Base-by-base conservation (phyloP, 2,797 vertebrate species). In the Peromyscus aztecus region DNA sequence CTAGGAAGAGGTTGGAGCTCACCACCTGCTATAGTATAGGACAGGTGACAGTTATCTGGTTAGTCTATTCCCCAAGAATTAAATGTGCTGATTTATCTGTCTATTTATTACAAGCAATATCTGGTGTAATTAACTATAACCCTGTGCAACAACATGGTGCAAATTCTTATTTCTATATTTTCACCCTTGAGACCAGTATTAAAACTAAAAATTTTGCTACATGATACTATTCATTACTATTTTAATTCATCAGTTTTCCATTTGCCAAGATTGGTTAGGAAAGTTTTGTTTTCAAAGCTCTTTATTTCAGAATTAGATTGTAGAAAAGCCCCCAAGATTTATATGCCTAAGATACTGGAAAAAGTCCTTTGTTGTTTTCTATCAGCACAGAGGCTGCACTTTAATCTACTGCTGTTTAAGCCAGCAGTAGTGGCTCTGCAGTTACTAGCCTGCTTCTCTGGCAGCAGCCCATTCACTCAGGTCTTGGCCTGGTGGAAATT, bases 121-220 rank as follows among this genome's bases (percentile, higher is more conserved):
- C 23, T 88, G 0, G n/a, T 71, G 10, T 75, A 94, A 82, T 29
- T 82, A 88, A 67, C 78, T 6, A 46, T 8, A 37, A 80, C n/a
- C 78, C 6, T 89, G 16, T 3, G 9, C 71, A 96, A 94, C 6
- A 73, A 12, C 29, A n/a, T 19, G 27, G 14, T 40, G 27, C 4
- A 52, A 29, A 67, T 76, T 80, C 89, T 67, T n/a, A 71, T 17
- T n/a, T 78, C 43, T 11, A 75, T 29, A 65, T 57, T 89, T 94
- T 11, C 23, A 55, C 59, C 52, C 27, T 29, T 55, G 43, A 80
- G 73, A 34, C 23, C n/a, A 94, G 3, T 67, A 55, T 91, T 43
- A 94, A 92, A 94, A 17, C 13, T 59, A 52, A 14, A 16, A 49
- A 94, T 63, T 94, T 84, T 76, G 52, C 81, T 87, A 94, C 23